A percentile compares a stretch with the other conserved stretches of the same genome.
Evolutionary conservation across 2,888 invertebrate genomes (phyloP).

Genomic region (Acanthosoma haemorrhoidale): DNA sequence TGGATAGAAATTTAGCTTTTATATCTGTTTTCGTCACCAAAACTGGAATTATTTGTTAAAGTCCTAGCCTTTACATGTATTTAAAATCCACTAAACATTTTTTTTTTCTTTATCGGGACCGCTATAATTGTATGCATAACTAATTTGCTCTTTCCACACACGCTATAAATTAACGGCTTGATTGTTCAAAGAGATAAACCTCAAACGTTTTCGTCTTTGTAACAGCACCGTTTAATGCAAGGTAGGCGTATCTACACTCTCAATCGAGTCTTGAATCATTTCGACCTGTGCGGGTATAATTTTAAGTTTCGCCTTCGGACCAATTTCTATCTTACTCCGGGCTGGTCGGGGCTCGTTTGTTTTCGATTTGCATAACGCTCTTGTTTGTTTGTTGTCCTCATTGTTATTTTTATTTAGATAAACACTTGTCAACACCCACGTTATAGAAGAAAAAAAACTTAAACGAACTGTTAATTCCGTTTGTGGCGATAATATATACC

Average conservation of each 20-base stretch:
- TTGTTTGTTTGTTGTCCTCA: background rate
- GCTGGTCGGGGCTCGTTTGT: background rate
- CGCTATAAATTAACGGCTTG: background rate
- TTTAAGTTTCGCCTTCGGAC: conserved; percentile 3
- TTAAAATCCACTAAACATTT: too few relatives aligned
- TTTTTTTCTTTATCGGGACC: conserved; percentile 1
- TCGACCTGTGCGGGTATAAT: conserved; percentile 10
- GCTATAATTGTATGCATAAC: background rate
- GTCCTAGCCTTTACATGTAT: too few relatives aligned
- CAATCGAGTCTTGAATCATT: conserved; percentile 1
- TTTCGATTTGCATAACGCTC: background rate
- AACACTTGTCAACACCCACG: conserved; percentile 7
- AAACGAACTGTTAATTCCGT: background rate
- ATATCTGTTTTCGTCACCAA: too few relatives aligned
- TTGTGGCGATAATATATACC: background rate
- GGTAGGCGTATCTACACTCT: background rate
- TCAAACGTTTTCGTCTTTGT: too few relatives aligned
- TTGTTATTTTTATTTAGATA: background rate
- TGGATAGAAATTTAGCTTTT: too few relatives aligned
- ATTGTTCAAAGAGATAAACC: too few relatives aligned
- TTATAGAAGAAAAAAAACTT: too few relatives aligned
- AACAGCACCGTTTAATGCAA: conserved; percentile 6
- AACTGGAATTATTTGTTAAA: too few relatives aligned
- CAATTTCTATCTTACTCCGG: background rate
- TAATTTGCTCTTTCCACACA: conserved; percentile 4